Base-by-base conservation (phyloP, 2,888 invertebrate genomes). In the Lissonota sp. region DNA sequence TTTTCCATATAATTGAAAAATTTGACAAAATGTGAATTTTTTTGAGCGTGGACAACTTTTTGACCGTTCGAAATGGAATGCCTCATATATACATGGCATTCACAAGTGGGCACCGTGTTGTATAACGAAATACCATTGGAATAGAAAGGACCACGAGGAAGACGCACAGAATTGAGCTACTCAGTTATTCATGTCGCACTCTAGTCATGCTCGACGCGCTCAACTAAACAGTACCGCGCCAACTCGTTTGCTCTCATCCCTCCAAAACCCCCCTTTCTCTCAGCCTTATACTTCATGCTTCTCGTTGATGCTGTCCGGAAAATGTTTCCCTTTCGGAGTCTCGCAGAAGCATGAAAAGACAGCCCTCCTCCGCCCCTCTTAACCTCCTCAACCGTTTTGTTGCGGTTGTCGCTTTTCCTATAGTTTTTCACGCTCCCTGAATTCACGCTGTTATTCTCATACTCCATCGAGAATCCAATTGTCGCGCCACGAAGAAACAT, bases 171-270 rank as follows among this genome's bases (percentile, higher is more conserved):
- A 88, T 88, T 87, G 88, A 87, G 87, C 91, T 89, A 87, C 89
- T 92, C 90, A 90, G 91, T 91, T 91, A 92, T 92, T 92, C 92
- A 89, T 89, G 92, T 90, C 91, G 91, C 88, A 89, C 88, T 87
- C 87, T 83, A 88, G 89, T 90, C 91, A 89, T 90, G 90, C 88
- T 86, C 88, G 87, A 88, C 86, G 82, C 84, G 87, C 87, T 87
- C 88, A 86, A 88, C 88, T 88, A 91, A 91, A 90, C 90, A 89
- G 88, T 85, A 82, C 82, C 84, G 84, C 85, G 80, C 86, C 86
- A 85, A 84, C 87, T 87, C 85, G 87, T 87, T 87, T 85, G 84
- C 83, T 81, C 84, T 67, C 75, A 74, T 78, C 78, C 71, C 66
- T 5, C 16, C 26, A 3, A 26, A 1, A 39, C 26, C 58, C 49